These are phyloP conservation scores for Ptychochromis oligacanthus DNA, from an alignment of 2,113 vertebrate genomes.

Conservation along the genomic window DNA sequence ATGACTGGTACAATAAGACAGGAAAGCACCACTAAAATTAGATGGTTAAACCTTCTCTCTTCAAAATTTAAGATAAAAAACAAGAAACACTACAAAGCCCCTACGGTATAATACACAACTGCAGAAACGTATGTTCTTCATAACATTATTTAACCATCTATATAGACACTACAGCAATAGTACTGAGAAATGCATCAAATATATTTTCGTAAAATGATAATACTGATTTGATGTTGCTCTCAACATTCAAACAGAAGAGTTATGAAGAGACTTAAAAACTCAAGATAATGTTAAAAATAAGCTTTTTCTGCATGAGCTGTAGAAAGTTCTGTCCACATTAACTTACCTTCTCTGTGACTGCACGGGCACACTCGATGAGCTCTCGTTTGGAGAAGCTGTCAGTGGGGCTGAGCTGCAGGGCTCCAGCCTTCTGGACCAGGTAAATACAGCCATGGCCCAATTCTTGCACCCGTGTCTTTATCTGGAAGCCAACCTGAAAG, in stretches of 20 bases:
- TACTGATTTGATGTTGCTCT: not conserved
- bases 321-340: not conserved
- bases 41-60: slow-evolving; percentile 5
- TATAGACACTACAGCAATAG: not conserved
- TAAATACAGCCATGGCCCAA: slow-evolving; percentile 97
- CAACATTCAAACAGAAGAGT: slow-evolving; percentile 12
- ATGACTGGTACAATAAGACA: slow-evolving; percentile 7
- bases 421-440: slow-evolving; percentile 97
- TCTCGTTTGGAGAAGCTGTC: slow-evolving; percentile 97
- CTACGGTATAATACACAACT: not conserved
- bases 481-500: slow-evolving; percentile 94
- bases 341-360: slow-evolving; percentile 95
- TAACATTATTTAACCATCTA: not conserved
- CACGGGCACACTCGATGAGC: slow-evolving; percentile 93
- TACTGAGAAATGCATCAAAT: not conserved
- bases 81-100: not conserved
- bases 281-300: not conserved
- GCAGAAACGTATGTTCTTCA: not conserved
- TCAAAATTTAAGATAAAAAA: not conserved
- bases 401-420: slow-evolving; percentile 94
- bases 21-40: slow-evolving; percentile 1
- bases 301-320: not conserved
- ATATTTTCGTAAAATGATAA: slow-evolving; percentile 30
- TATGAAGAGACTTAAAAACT: not conserved
- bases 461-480: slow-evolving; percentile 92